These are phyloP conservation scores for Perodicticus potto DNA, from an alignment of 2,797 vertebrate genomes.

Conservation along the genomic window DNA sequence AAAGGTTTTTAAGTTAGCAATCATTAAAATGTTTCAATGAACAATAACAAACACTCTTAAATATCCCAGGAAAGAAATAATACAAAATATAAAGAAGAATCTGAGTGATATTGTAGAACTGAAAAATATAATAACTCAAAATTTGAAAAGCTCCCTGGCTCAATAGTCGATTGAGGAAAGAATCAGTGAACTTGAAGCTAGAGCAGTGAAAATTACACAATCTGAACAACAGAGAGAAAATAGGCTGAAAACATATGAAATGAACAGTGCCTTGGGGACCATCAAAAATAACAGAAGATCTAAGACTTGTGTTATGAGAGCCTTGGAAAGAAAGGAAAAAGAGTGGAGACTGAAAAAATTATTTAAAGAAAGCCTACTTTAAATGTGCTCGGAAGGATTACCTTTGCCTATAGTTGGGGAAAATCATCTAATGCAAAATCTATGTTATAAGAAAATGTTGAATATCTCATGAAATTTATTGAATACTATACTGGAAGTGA, in stretches of 20 bases:
- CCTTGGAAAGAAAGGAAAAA: background rate
- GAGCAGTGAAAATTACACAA: background rate
- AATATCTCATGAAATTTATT: background rate
- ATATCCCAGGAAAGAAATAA: background rate
- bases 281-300: background rate
- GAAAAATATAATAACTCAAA: background rate
- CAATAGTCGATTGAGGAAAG: background rate
- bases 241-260: background rate
- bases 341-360: background rate
- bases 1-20: background rate
- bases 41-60: background rate
- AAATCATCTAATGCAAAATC: background rate
- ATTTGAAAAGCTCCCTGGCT: background rate
- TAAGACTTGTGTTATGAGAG: background rate
- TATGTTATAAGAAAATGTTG: background rate
- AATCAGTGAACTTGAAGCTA: slow-evolving; percentile 6
- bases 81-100: background rate
- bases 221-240: slow-evolving; percentile 4
- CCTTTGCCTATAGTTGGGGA: background rate
- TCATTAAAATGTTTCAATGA: slow-evolving; percentile 13
- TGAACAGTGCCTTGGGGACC: background rate
- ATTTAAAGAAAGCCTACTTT: background rate
- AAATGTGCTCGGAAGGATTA: background rate
- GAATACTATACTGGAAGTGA: background rate
- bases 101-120: background rate